Percentiles rank a stretch among this genome's conserved stretches.
phyloP scores from a whole-genome alignment of 2,797 vertebrate genomes.

The Lutjanus argentimaculatus region DNA sequence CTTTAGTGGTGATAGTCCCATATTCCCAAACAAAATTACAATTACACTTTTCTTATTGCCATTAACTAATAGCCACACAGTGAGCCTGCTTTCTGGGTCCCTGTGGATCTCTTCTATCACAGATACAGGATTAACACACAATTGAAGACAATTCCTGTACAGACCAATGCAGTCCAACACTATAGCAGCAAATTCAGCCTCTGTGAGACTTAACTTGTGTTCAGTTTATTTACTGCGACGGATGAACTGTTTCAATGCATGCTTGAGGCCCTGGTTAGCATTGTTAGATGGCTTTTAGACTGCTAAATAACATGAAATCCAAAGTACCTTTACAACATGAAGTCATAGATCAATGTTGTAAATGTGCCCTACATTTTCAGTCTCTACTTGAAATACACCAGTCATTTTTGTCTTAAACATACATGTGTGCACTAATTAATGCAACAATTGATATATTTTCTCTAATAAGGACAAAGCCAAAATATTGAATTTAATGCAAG shows the following conservation, averaged over 20 bases:
- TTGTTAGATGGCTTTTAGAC: neutral
- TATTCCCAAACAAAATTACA: slow-evolving; percentile 9
- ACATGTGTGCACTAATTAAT: too few species aligned
- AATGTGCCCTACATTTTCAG: neutral
- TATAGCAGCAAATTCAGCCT: neutral
- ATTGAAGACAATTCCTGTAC: neutral
- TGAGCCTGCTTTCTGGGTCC: neutral
- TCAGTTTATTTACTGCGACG: neutral
- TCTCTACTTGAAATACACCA: too few species aligned
- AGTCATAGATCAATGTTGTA: neutral
- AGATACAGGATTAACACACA: neutral
- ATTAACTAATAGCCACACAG: neutral
- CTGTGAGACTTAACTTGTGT: neutral
- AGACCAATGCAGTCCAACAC: neutral
- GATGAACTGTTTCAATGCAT: neutral
- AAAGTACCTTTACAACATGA: neutral
- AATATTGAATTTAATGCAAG: too few species aligned
- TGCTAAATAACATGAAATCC: neutral
- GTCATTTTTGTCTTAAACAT: too few species aligned
- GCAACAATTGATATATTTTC: too few species aligned
- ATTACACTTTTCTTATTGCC: neutral
- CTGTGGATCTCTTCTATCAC: neutral
- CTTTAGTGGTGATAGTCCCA: neutral
- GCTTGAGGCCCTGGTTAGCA: neutral
- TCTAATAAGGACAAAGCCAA: too few species aligned